Evolutionary conservation across 2,797 vertebrate species (phyloP).

Genomic region (Falco berigora): DNA sequence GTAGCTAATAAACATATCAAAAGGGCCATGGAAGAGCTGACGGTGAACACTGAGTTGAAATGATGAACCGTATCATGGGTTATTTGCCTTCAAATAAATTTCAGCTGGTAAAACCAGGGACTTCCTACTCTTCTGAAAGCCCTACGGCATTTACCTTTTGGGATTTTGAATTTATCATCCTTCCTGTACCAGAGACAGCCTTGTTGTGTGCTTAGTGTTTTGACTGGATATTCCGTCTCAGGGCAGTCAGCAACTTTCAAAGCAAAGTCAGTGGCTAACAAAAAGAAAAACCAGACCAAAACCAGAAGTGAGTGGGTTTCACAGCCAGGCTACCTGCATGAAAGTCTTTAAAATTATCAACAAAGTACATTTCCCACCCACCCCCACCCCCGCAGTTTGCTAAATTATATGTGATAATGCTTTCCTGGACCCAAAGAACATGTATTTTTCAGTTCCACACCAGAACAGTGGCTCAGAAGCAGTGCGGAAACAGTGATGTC

Average conservation of each 20-base stretch:
- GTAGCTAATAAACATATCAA: not conserved
- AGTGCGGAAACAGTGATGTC: not conserved
- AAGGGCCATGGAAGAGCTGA: not conserved
- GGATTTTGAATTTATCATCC: constrained; percentile 95
- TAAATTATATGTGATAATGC: not conserved
- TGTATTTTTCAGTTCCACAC: not conserved
- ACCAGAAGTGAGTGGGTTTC: not conserved
- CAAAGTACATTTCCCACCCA: not conserved
- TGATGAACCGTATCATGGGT: not conserved
- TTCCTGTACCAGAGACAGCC: constrained; percentile 93
- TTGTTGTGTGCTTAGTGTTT: constrained; percentile 74
- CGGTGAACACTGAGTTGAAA: not conserved
- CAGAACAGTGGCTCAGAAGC: not conserved
- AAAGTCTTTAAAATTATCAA: not conserved
- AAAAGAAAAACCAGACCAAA: not conserved
- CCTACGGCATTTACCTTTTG: constrained; percentile 81
- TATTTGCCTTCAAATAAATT: not conserved
- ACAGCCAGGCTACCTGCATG: not conserved
- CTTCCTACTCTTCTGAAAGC: not conserved
- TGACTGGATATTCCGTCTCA: constrained; percentile 84
- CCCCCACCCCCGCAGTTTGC: not conserved
- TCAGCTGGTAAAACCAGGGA: not conserved
- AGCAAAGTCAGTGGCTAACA: constrained; percentile 86
- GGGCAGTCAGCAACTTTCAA: constrained; percentile 84
- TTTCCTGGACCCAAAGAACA: not conserved